Evolutionary conservation across 1,140 invertebrate species (phyloP), one percentile per base, ranked within the genome.

Genomic region (Drepana arcuata): DNA sequence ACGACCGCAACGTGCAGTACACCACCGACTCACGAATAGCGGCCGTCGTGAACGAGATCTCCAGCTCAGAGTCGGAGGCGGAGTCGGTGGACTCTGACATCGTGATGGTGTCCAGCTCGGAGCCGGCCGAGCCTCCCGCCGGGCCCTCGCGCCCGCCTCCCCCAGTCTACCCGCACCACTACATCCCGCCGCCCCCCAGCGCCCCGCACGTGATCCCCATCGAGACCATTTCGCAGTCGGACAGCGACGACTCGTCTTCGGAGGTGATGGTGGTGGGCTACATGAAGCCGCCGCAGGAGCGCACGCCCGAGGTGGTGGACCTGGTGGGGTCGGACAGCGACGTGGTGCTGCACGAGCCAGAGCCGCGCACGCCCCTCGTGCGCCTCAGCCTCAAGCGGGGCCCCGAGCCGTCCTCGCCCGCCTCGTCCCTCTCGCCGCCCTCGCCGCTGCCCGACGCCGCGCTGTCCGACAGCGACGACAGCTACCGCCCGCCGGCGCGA

Each of bases 1-100:
- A 92, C 58, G 91, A 93, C 59, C 72, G 87, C 23, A 75, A 83
- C 23, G 85, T 87, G 0, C 83, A 85, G 25, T 88, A 88, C 46
- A 75, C 72, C 10, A 72, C 68, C 9, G 73, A 74, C 28, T 56
- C 53, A 2, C 48, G 64, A 2, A 61, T 69, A 15, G 69, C 65
- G 0, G 68, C 65, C 0, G 66, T 74, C 38, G 54, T 75, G 26
- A 82, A 80, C 44, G 75, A 83, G 30, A 62, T 81, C 0, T 78
- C 78, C 5, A 81, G 77, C 28, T 70, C 75, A 0, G 78, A 83
- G n/a, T 69, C 65, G 1, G 75, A 84, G 1, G 57, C 57, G 2
- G 77, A 65, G n/a, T 7, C 4, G 29, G 64, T 52, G 0, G 79
- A 84, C 40, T 81, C 78, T 6, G 82, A 84, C 32, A 71, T 84